Evolutionary conservation across 2,113 vertebrate genomes (phyloP).

Genomic region (Tamias sibiricus): DNA sequence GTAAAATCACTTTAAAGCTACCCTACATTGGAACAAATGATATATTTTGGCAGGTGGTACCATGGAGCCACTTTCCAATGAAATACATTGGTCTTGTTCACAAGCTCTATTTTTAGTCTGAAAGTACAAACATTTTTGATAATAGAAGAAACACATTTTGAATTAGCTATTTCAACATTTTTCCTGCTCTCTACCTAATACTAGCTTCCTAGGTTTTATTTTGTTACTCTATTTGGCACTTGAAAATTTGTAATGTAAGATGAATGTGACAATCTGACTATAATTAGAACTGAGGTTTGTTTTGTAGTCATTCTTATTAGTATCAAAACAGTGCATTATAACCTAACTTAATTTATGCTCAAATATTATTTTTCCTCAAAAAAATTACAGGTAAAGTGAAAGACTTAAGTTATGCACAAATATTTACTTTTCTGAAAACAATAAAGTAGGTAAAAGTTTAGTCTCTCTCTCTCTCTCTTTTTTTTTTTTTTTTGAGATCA

Average conservation of each 20-base stretch:
- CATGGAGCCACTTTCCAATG: constrained; percentile 29
- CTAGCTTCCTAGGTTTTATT: background rate
- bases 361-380: background rate
- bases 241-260: background rate
- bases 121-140: background rate
- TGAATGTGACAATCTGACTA: background rate
- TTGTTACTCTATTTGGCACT: background rate
- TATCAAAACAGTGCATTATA: background rate
- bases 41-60: constrained; percentile 75
- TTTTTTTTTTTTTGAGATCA: too few relatives aligned
- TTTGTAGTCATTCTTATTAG: background rate
- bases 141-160: constrained; percentile 18
- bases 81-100: constrained; percentile 42
- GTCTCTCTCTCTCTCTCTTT: too few relatives aligned
- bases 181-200: background rate
- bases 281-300: background rate
- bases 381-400: background rate
- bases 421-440: background rate
- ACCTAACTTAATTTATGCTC: background rate
- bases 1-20: constrained; percentile 64
- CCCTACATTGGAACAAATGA: constrained; percentile 62
- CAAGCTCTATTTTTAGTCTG: constrained; percentile 55
- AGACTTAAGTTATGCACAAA: background rate
- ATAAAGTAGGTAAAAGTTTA: background rate
- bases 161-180: constrained; percentile 57